Percentiles rank a stretch among this genome's conserved stretches.
Conservation (phyloP, 92 coral and sea anemone species). For the Chrysogorgia sp. region DNA sequence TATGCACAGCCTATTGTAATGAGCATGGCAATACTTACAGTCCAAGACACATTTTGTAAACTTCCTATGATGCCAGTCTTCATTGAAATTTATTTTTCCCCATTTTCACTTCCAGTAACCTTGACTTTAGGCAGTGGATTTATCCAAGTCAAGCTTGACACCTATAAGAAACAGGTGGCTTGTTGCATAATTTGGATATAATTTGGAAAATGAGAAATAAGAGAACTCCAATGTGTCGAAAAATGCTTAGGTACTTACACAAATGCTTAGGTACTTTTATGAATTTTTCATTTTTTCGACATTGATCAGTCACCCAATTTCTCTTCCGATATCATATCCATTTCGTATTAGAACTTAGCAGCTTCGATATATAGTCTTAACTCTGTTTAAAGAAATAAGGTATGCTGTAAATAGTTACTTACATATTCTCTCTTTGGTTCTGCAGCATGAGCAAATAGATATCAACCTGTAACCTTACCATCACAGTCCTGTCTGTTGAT, state of each 20-base stretch:
- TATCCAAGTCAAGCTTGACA: constrained; percentile 18
- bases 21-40: background rate
- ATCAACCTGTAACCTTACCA: constrained; percentile 9
- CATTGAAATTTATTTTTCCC: constrained; percentile 2
- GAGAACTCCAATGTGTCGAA: too few species aligned
- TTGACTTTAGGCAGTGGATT: constrained; percentile 25
- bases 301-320: too few species aligned
- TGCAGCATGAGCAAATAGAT: background rate
- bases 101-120: background rate
- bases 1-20: constrained; percentile 6
- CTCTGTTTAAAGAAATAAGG: background rate
- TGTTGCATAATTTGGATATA: background rate
- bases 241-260: too few species aligned
- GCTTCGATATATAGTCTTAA: too few species aligned
- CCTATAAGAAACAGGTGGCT: background rate
- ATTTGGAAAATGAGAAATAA: too few species aligned
- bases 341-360: too few species aligned
- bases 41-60: constrained; percentile 13
- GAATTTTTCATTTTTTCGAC: too few species aligned
- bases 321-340: too few species aligned
- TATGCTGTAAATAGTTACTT: background rate
- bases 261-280: too few species aligned
- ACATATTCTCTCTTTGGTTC: background rate
- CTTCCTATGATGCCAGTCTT: constrained; percentile 7
- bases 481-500: background rate